phyloP scores from a whole-genome alignment of 2,797 vertebrate genomes.

The Etheostoma perlongum region DNA sequence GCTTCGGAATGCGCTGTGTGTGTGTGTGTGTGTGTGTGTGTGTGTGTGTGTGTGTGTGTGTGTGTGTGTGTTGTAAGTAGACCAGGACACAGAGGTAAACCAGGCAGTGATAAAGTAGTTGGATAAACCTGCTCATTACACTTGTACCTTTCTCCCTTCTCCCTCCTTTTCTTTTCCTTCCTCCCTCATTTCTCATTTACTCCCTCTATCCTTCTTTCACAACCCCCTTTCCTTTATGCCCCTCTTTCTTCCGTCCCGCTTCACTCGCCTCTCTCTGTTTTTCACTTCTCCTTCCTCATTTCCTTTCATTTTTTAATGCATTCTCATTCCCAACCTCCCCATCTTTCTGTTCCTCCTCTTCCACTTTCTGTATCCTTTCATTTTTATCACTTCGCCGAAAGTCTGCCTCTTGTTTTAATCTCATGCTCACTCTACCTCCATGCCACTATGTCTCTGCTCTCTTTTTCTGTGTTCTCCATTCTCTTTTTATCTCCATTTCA shows the following conservation, averaged over 20 bases:
- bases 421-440: too few species aligned
- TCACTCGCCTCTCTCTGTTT: not conserved
- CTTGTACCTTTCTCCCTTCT: constrained; percentile 14
- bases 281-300: not conserved
- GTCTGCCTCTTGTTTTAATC: too few species aligned
- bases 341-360: not conserved
- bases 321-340: too few species aligned
- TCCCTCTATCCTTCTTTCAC: too few species aligned
- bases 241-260: not conserved
- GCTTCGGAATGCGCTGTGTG: not conserved
- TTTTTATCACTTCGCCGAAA: too few species aligned
- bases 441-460: too few species aligned
- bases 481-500: too few species aligned
- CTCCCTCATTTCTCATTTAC: not conserved
- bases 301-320: too few species aligned
- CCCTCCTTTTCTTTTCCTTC: not conserved
- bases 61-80: constrained; percentile 44
- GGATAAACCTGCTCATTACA: constrained; percentile 41
- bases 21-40: constrained; percentile 4
- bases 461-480: too few species aligned
- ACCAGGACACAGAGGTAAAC: constrained; percentile 54
- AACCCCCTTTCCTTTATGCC: too few species aligned
- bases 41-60: constrained; percentile 6
- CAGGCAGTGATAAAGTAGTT: constrained; percentile 30
- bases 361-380: not conserved